phyloP scores from a whole-genome alignment of 2,113 vertebrate genomes.

The Heptranchias perlo region DNA sequence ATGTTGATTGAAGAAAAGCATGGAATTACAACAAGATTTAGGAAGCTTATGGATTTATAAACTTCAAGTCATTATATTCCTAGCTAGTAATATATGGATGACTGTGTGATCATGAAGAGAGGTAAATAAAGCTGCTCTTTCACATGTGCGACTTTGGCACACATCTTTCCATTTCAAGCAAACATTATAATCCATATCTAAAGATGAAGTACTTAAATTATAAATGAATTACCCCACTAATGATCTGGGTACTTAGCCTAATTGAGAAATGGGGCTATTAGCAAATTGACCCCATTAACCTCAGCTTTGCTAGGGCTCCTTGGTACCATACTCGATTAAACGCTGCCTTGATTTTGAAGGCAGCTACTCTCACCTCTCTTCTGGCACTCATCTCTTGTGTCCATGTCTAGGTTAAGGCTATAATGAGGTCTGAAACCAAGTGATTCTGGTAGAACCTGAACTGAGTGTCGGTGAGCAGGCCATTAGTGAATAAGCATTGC shows the following conservation, averaged over 20 bases:
- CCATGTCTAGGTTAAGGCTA: too few relatives aligned
- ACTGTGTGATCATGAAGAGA: neutral
- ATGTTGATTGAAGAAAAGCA: neutral
- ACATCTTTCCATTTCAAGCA: neutral
- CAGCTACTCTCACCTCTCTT: too few relatives aligned
- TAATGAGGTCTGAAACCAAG: too few relatives aligned
- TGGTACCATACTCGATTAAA: too few relatives aligned
- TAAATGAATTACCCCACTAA: neutral
- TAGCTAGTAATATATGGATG: neutral
- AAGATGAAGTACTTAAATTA: neutral
- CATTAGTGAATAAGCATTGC: too few relatives aligned
- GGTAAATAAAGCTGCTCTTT: neutral
- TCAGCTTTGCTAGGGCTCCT: too few relatives aligned
- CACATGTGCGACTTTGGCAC: neutral
- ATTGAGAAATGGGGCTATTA: neutral
- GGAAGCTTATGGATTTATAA: neutral
- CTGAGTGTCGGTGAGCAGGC: too few relatives aligned
- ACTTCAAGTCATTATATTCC: neutral
- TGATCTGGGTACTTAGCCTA: neutral
- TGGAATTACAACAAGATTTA: neutral
- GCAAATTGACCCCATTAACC: neutral
- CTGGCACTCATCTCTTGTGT: too few relatives aligned
- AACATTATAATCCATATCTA: neutral
- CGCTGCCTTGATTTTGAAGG: too few relatives aligned
- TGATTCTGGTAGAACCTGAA: too few relatives aligned